These are phyloP conservation scores for Habrosyne pyritoides DNA, from an alignment of 2,888 invertebrate species.

Conservation along the genomic window DNA sequence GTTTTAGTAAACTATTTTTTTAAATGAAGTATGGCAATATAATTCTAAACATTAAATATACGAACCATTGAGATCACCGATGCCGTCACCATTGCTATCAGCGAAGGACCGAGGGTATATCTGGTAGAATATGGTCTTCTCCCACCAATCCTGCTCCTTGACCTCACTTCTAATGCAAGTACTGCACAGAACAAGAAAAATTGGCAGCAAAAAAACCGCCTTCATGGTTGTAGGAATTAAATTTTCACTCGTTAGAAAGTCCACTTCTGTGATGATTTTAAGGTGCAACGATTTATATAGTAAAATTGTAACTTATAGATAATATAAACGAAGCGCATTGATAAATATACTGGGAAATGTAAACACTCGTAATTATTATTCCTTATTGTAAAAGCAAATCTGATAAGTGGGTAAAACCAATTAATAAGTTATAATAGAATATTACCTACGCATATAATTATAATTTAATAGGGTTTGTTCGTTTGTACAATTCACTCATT, in stretches of 20 bases:
- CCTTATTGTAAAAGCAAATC: neutral
- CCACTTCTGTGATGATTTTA: slow-evolving; percentile 15
- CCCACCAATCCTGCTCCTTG: slow-evolving; percentile 87
- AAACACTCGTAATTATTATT: neutral
- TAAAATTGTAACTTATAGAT: neutral
- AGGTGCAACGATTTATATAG: slow-evolving; percentile 37
- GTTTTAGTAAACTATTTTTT: no score
- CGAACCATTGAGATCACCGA: slow-evolving; percentile 82
- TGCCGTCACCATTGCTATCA: slow-evolving; percentile 90
- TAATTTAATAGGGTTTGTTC: neutral
- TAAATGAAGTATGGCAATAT: no score
- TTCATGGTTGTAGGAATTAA: slow-evolving; percentile 45
- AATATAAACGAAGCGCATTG: neutral
- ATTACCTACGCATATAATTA: neutral
- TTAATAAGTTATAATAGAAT: neutral
- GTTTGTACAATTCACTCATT: no score
- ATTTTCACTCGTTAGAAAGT: neutral
- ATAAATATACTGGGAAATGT: neutral
- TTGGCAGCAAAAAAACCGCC: slow-evolving; percentile 45
- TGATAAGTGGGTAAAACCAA: neutral
- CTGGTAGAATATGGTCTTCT: slow-evolving; percentile 89
- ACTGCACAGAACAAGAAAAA: slow-evolving; percentile 43
- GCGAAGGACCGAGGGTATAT: slow-evolving; percentile 91
- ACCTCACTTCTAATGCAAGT: slow-evolving; percentile 41
- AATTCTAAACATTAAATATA: slow-evolving; percentile 36